Evolutionary conservation across 2,797 vertebrate species (phyloP).

Genomic region (Sylvia borin): DNA sequence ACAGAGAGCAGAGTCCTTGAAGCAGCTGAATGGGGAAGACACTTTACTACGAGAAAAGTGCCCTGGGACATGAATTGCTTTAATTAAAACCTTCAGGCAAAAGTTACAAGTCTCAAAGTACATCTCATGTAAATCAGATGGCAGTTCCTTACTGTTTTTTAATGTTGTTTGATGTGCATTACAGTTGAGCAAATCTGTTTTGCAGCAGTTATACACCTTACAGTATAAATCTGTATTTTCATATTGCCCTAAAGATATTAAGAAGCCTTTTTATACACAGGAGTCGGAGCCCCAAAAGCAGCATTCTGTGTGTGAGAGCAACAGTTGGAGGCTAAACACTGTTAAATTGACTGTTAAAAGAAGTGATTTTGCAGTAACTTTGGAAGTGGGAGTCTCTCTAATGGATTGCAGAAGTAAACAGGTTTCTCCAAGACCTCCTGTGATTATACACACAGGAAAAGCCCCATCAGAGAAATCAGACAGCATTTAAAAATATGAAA

Average conservation of each 20-base stretch:
- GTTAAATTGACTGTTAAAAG: neutral
- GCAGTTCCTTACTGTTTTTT: neutral
- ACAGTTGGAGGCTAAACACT: constrained; percentile 3
- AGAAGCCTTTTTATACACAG: neutral
- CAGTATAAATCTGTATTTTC: neutral
- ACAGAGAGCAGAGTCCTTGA: constrained; percentile 1
- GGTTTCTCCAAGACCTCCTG: neutral
- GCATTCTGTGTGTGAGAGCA: neutral
- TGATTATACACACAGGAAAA: neutral
- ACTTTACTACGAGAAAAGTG: neutral
- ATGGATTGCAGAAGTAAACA: neutral
- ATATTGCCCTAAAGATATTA: neutral
- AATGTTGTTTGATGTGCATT: constrained; percentile 9
- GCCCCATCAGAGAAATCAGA: neutral
- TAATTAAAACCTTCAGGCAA: constrained; percentile 46
- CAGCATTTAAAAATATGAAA: neutral
- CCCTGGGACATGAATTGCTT: constrained; percentile 40
- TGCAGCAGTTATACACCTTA: neutral
- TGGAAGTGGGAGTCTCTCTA: neutral
- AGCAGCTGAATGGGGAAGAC: neutral
- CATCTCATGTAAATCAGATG: constrained; percentile 43
- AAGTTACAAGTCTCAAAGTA: constrained; percentile 48
- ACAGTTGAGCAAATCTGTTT: neutral
- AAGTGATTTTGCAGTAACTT: neutral
- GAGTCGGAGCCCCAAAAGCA: neutral